Percentiles rank a stretch among this genome's conserved stretches.
Evolutionary conservation across 2,888 invertebrate species (phyloP).

Genomic region (Heliconius sara): DNA sequence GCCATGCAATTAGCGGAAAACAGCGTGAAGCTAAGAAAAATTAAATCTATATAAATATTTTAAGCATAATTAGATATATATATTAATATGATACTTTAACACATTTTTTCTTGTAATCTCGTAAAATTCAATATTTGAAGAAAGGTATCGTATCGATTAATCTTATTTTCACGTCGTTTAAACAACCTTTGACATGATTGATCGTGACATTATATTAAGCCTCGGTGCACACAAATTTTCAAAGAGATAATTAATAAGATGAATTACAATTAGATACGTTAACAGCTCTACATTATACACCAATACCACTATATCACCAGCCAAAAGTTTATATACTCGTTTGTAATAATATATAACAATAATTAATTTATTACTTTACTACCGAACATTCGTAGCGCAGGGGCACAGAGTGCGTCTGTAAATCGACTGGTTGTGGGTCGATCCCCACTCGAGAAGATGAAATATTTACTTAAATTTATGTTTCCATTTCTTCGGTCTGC

Average conservation of each 20-base stretch:
- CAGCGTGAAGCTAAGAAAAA: too few species aligned
- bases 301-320: neutral
- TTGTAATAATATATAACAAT: neutral
- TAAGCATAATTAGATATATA: too few species aligned
- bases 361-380: neutral
- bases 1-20: too few species aligned
- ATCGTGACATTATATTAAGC: slow-evolving; percentile 17
- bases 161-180: slow-evolving; percentile 20
- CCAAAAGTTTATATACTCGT: neutral
- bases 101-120: neutral
- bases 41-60: too few species aligned
- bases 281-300: neutral
- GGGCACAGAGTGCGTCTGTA: too few species aligned
- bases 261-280: neutral
- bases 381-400: too few species aligned
- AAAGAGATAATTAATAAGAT: neutral
- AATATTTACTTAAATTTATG: too few species aligned
- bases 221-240: neutral
- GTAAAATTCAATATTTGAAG: neutral
- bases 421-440: too few species aligned
- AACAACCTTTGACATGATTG: slow-evolving; percentile 14
- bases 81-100: neutral
- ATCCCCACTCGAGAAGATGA: too few species aligned
- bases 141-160: slow-evolving; percentile 10
- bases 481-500: too few species aligned